A percentile compares a stretch with the other conserved stretches of the same genome.
Conservation (phyloP, 2,113 vertebrate genomes). For the Cervus canadensis region DNA sequence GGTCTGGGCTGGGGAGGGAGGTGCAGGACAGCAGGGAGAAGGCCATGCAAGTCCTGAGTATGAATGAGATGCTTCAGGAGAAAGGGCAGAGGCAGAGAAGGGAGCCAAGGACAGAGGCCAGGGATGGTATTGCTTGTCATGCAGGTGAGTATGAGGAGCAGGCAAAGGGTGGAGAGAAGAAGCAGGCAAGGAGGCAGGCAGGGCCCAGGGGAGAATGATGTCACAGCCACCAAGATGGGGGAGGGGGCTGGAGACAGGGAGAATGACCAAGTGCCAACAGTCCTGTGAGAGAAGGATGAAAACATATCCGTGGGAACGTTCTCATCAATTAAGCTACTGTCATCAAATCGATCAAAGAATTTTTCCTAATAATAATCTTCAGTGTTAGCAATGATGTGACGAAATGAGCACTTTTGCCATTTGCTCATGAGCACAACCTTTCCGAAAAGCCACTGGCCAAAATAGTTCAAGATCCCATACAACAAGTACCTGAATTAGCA, state of each 20-base stretch:
- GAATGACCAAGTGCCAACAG: background rate
- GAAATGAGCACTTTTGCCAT: fast-evolving
- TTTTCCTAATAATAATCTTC: background rate
- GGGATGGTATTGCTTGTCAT: background rate
- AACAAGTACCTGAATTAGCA: background rate
- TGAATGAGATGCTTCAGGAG: background rate
- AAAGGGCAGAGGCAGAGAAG: background rate
- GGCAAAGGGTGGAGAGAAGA: background rate
- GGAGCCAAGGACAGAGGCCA: background rate
- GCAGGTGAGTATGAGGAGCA: background rate
- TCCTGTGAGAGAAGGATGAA: background rate
- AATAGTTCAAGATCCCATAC: background rate
- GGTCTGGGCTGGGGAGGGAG: background rate
- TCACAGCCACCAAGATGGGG: background rate
- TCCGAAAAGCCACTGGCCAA: background rate
- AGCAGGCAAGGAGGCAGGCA: background rate
- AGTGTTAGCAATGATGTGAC: fast-evolving
- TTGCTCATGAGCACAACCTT: background rate
- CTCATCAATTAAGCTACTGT: background rate
- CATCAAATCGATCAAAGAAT: background rate
- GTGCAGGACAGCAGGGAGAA: background rate
- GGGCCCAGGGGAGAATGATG: background rate
- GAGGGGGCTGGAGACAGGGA: background rate
- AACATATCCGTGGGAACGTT: fast-evolving
- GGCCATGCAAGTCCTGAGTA: too few relatives aligned